Evolutionary conservation across 2,888 invertebrate genomes (phyloP), one percentile per base, ranked within the genome.

Genomic region (Tiliacea citrago): DNA sequence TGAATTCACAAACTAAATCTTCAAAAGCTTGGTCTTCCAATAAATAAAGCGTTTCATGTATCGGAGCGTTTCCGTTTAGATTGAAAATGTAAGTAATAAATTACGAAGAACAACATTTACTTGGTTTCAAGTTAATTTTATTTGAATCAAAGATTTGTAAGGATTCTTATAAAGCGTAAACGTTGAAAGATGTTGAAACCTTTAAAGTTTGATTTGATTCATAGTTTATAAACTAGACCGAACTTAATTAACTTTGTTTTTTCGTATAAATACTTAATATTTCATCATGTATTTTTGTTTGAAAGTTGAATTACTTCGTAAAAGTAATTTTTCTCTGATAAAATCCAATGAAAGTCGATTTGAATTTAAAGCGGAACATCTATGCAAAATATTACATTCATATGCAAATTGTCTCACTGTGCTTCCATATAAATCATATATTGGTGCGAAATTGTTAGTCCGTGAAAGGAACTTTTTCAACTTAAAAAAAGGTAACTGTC

Each of bases 61-160:
- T 76, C 87, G 88, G 88, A 91, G 88, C 88, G 87, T 91, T 86
- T 75, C 77, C 71, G 65, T 83, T 76, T 68, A 7, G 45, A 39
- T 65, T 51, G 16, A 75, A 83, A 73, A 29, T 68, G 7, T 74
- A 60, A 45, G 9, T 68, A 69, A 53, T 67, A 71, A 72, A 63
- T 78, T 72, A 75, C 57, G 24, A 66, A 60, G 73, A 71, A 73
- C 55, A 58, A 79, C 77, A 82, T 88, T 90, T 83, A 35, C 51
- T 78, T 74, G 89, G 89, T 86, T 91, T 92, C 88, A 77, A 86
- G 74, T 88, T 88, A 85, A 88, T 88, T 90, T 85, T 81, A 77
- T 86, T 88, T 82, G 75, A 86, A 85, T 88, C 68, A 74, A 73
- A 76, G 76, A 81, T 86, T 87, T 86, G 82, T 90, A 85, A 7